phyloP scores from a whole-genome alignment of 2,113 vertebrate genomes.

The Rattus rattus region DNA sequence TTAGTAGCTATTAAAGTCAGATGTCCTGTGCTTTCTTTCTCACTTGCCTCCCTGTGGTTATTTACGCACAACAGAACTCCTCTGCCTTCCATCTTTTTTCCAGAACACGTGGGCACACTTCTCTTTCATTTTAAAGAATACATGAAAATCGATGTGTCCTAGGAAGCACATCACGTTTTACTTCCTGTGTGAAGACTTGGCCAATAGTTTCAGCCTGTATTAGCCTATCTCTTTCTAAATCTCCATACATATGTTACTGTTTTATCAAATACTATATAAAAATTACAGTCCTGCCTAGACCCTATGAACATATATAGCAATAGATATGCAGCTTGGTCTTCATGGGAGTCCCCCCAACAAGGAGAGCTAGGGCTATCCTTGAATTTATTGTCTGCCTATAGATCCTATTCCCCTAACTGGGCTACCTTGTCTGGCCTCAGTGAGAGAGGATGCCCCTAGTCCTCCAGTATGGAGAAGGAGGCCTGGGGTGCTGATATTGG shows the following conservation, averaged over 20 bases:
- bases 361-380: too few relatives aligned
- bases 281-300: not conserved
- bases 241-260: not conserved
- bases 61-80: not conserved
- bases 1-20: not conserved
- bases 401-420: too few relatives aligned
- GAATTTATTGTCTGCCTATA: too few relatives aligned
- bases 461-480: too few relatives aligned
- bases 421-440: too few relatives aligned
- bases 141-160: not conserved
- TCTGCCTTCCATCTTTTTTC: not conserved
- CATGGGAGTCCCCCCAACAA: too few relatives aligned
- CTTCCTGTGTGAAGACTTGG: not conserved
- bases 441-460: too few relatives aligned
- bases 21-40: not conserved
- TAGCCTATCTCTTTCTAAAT: not conserved
- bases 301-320: too few relatives aligned
- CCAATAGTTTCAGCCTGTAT: not conserved
- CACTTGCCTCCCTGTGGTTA: not conserved
- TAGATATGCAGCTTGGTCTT: too few relatives aligned
- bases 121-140: not conserved
- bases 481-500: too few relatives aligned
- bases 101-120: not conserved
- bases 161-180: not conserved
- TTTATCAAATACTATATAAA: not conserved